Base-by-base conservation (phyloP, 2,888 invertebrate genomes). In the Athetis lepigone region DNA sequence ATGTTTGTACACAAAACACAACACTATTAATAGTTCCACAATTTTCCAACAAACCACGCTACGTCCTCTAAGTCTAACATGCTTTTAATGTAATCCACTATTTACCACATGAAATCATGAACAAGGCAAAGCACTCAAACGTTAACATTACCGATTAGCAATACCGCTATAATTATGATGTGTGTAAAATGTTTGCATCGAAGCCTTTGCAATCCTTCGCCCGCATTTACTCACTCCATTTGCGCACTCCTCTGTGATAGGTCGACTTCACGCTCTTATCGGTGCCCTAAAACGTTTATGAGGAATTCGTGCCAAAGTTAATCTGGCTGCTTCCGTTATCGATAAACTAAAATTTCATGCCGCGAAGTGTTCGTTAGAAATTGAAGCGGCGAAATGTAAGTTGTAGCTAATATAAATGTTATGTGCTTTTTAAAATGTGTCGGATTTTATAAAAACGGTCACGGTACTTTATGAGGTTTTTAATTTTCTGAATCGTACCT, bases 221-320 rank as follows among this genome's bases (percentile, higher is more conserved):
- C 62, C 51, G 63, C 46, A 63, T 67, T 19, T 70, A 18, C 40
- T 58, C 47, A 51, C 55, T 75, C 64, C 70, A 75, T 71, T 71
- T 54, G 9, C 33, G 23, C 51, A 69, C 23, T 54, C 2, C 40
- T 71, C 75, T 50, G 25, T 69, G 50, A 21, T 54, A 19, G 58
- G 58, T 65, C 59, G 65, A 39, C 62, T 73, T 42, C 51, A 57
- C 63, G 67, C 73, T 81, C 85, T 89, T 90, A 91, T 90, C 90
- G 90, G 85, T 87, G 88, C 82, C 89, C 90, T 87, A 85, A 87
- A 91, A 90, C 86, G 90, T 90, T 91, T 92, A 90, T 90, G 90
- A 91, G 92, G 84, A 88, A 89, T 90, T 92, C 92, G 92, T 92
- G 92, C 88, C 88, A 80, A 82, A 85, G 88, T 86, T 92, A 92